phyloP scores from a whole-genome alignment of 1,140 invertebrate genomes.

The Ctenoplectra terminalis region DNA sequence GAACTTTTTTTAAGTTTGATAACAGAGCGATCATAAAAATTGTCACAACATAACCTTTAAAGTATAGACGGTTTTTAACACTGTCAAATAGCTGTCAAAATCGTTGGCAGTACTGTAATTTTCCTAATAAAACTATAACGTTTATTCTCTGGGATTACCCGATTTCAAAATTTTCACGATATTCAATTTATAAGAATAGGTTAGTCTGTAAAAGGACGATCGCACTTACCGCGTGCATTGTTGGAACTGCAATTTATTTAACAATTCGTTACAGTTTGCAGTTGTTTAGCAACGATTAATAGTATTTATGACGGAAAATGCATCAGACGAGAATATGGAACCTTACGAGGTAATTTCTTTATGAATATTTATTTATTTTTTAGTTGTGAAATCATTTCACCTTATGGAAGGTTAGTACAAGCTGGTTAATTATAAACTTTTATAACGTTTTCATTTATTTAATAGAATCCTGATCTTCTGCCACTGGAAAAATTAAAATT shows the following conservation, averaged over 20 bases:
- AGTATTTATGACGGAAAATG: constrained; percentile 55
- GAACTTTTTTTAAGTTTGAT: not conserved
- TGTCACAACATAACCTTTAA: constrained; percentile 26
- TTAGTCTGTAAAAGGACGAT: constrained; percentile 5
- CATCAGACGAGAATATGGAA: constrained; percentile 41
- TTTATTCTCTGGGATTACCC: not conserved
- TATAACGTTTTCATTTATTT: constrained; percentile 1
- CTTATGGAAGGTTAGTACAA: constrained; percentile 9
- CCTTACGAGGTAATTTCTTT: constrained; percentile 49
- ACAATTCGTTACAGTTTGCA: not conserved
- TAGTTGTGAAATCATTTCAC: not conserved
- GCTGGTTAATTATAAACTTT: not conserved
- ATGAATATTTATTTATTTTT: not conserved
- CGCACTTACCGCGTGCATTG: not conserved
- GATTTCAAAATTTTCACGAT: not conserved
- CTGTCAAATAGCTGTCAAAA: not conserved
- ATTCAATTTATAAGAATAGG: not conserved
- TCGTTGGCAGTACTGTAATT: not conserved
- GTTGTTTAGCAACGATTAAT: constrained; percentile 1
- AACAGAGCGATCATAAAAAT: not conserved
- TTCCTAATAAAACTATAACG: not conserved
- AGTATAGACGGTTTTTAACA: not conserved
- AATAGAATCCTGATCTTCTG: constrained; percentile 73
- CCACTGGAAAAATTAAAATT: constrained; percentile 74
- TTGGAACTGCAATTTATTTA: constrained; percentile 2